Conservation (phyloP, 1,140 invertebrate species). For the Leptestheria dahalacensis region DNA sequence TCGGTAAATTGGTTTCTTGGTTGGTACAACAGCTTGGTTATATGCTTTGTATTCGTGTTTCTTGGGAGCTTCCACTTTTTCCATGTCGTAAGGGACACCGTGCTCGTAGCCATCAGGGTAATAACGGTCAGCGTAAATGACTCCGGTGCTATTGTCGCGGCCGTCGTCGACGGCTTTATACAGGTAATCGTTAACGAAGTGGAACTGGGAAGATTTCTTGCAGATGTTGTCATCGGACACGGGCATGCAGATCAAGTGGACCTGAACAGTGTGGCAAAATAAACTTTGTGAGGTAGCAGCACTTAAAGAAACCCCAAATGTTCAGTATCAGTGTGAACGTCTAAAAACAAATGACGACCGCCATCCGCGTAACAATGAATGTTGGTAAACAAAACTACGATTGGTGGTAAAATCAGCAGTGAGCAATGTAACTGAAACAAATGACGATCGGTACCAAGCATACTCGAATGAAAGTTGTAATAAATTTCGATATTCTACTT, state of each 20-base stretch:
- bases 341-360: too few relatives aligned
- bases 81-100: slow-evolving; percentile 1
- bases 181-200: slow-evolving; percentile 83
- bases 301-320: too few relatives aligned
- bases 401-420: too few relatives aligned
- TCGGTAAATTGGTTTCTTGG: not conserved
- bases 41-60: not conserved
- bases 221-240: slow-evolving; percentile 76
- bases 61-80: not conserved
- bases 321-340: too few relatives aligned
- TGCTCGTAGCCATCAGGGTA: slow-evolving; percentile 27
- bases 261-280: slow-evolving; percentile 33
- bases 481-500: too few relatives aligned
- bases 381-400: too few relatives aligned
- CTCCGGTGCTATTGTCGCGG: slow-evolving; percentile 55
- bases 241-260: slow-evolving; percentile 85
- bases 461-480: too few relatives aligned
- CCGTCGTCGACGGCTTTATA: slow-evolving; percentile 72
- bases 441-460: too few relatives aligned
- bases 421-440: too few relatives aligned
- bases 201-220: slow-evolving; percentile 71
- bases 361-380: too few relatives aligned
- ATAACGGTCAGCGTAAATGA: slow-evolving; percentile 65
- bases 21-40: not conserved
- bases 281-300: too few relatives aligned